Percentiles rank a stretch among this genome's conserved stretches.
These are phyloP conservation scores for Tuberolachnus salignus DNA, from an alignment of 2,888 invertebrate genomes.

Conservation along the genomic window DNA sequence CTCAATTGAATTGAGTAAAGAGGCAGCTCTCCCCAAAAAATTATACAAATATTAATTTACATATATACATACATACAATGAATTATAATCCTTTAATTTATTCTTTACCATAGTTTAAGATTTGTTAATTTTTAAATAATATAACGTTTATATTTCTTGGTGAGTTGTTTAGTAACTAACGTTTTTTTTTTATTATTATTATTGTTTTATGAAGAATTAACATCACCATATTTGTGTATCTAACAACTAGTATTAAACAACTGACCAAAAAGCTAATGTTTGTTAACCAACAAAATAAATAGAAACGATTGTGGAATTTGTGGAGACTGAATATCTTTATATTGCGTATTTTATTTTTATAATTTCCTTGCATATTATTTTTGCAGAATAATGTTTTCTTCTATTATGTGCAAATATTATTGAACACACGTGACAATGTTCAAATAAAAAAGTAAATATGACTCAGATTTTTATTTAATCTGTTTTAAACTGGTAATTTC, in stretches of 20 bases:
- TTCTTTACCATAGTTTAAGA: conserved; percentile 49
- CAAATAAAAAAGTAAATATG: too few relatives aligned
- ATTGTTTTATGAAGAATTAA: neutral
- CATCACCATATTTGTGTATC: neutral
- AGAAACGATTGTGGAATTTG: conserved; percentile 8
- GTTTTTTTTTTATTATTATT: neutral
- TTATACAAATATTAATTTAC: neutral
- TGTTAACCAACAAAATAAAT: conserved; percentile 17
- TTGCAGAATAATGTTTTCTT: too few relatives aligned
- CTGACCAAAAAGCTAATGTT: conserved; percentile 28
- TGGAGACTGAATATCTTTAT: neutral
- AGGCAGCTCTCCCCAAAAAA: conserved; percentile 52
- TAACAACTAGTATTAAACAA: conserved; percentile 36
- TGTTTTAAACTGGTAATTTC: too few relatives aligned
- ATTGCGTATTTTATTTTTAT: neutral
- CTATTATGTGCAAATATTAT: too few relatives aligned
- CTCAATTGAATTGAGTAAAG: conserved; percentile 56
- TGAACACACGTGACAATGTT: too few relatives aligned
- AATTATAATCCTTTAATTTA: conserved; percentile 52
- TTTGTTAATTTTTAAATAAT: conserved; percentile 42
- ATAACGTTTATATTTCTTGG: conserved; percentile 33
- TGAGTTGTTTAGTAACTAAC: neutral
- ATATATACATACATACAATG: conserved; percentile 11
- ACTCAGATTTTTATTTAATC: too few relatives aligned
- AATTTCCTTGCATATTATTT: neutral